phyloP scores from a whole-genome alignment of 2,113 vertebrate species.

The Forbesichthys papilliferus region DNA sequence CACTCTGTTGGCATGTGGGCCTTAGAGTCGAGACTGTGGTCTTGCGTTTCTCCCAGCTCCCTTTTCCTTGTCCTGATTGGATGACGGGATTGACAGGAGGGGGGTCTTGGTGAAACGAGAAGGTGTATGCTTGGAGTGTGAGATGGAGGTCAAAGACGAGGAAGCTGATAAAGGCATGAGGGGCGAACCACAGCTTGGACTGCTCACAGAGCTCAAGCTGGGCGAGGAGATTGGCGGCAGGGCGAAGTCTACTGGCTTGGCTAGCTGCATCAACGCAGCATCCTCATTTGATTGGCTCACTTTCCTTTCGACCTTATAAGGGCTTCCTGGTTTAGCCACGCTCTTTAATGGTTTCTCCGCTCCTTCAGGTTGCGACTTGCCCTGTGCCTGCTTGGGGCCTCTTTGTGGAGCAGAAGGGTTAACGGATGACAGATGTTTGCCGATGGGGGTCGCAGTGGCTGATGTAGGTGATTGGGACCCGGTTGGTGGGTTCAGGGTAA shows the following conservation, averaged over 20 bases:
- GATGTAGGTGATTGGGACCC: constrained; percentile 12
- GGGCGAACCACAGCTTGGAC: constrained; percentile 3
- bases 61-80: constrained; percentile 16
- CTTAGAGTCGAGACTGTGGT: no score
- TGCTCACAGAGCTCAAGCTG: not conserved
- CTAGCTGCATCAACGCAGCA: not conserved
- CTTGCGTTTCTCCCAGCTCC: no score
- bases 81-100: constrained; percentile 12
- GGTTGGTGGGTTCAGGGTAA: constrained; percentile 12
- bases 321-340: not conserved
- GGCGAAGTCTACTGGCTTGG: constrained; percentile 59
- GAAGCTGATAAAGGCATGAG: constrained; percentile 12
- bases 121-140: not conserved
- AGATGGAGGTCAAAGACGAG: not conserved
- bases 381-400: not conserved
- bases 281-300: not conserved
- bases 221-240: constrained; percentile 70
- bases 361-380: not conserved
- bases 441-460: not conserved
- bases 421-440: constrained; percentile 12
- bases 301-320: not conserved
- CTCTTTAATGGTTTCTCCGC: not conserved
- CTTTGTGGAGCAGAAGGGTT: constrained; percentile 12
- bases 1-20: no score
- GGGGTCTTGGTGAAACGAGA: constrained; percentile 6